Evolutionary conservation across 2,113 vertebrate species (phyloP).

Genomic region (Leptobrachium leishanense): DNA sequence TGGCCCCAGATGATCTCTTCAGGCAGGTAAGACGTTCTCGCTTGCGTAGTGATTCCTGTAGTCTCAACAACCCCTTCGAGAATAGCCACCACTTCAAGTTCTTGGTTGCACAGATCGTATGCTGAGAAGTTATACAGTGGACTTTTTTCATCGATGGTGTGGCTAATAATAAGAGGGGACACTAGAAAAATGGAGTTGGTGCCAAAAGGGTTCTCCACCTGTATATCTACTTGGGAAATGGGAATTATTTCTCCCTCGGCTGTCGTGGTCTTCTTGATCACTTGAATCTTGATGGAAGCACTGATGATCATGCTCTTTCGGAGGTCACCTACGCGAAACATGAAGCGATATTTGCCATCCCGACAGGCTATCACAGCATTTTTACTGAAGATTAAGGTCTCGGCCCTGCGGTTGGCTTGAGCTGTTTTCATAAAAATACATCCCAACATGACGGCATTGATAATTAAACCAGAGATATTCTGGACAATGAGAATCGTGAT

Average conservation of each 20-base stretch:
- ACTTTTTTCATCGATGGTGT: slow-evolving; percentile 75
- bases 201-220: slow-evolving; percentile 79
- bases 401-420: slow-evolving; percentile 77
- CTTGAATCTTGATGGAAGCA: slow-evolving; percentile 76
- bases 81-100: slow-evolving; percentile 77
- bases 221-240: slow-evolving; percentile 78
- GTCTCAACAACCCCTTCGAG: slow-evolving; percentile 82
- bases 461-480: slow-evolving; percentile 78
- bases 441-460: slow-evolving; percentile 81
- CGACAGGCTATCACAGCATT: slow-evolving; percentile 73
- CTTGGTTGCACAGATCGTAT: slow-evolving; percentile 65
- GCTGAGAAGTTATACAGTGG: slow-evolving; percentile 75
- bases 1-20: slow-evolving; percentile 81
- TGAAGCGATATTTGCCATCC: slow-evolving; percentile 71
- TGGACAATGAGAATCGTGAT: slow-evolving; percentile 77
- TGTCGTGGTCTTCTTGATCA: slow-evolving; percentile 74
- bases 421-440: slow-evolving; percentile 85
- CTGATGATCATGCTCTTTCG: slow-evolving; percentile 84
- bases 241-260: slow-evolving; percentile 76
- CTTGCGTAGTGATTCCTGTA: slow-evolving; percentile 80
- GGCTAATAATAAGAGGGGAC: slow-evolving; percentile 78
- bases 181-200: slow-evolving; percentile 80
- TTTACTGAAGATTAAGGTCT: slow-evolving; percentile 80
- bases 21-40: slow-evolving; percentile 75
- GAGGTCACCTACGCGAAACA: slow-evolving; percentile 78